These are phyloP conservation scores for Samia ricini DNA, from an alignment of 1,140 invertebrate species.

Conservation along the genomic window DNA sequence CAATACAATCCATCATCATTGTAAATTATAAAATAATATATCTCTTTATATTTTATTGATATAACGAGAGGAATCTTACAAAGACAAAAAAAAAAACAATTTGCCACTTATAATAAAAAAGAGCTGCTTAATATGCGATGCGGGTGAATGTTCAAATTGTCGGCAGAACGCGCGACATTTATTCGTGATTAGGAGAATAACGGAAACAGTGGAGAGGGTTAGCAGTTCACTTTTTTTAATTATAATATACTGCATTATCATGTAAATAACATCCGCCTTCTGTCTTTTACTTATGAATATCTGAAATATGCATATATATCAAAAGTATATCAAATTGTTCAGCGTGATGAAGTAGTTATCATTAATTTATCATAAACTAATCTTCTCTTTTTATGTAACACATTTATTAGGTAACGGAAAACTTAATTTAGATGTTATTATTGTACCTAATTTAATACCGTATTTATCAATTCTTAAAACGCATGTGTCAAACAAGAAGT, in stretches of 20 bases:
- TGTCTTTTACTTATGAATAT: no score
- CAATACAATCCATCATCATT: no score
- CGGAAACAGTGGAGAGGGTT: constrained; percentile 5
- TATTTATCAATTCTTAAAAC: background rate
- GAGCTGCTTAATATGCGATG: constrained; percentile 32
- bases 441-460: no score
- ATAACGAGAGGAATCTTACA: background rate
- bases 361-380: no score
- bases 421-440: no score
- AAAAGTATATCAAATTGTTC: no score
- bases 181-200: constrained; percentile 27
- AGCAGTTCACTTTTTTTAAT: background rate
- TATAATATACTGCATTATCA: no score
- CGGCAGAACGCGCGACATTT: constrained; percentile 24
- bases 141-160: constrained; percentile 36
- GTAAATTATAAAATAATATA: background rate
- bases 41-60: background rate
- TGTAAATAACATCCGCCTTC: no score
- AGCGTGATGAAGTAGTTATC: no score
- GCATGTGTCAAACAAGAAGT: background rate
- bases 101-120: background rate
- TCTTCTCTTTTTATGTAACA: no score
- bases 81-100: background rate
- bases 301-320: no score
- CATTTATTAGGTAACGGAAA: no score